Conservation (phyloP, 2,797 vertebrate species). For the Ctenopoma multispine region DNA sequence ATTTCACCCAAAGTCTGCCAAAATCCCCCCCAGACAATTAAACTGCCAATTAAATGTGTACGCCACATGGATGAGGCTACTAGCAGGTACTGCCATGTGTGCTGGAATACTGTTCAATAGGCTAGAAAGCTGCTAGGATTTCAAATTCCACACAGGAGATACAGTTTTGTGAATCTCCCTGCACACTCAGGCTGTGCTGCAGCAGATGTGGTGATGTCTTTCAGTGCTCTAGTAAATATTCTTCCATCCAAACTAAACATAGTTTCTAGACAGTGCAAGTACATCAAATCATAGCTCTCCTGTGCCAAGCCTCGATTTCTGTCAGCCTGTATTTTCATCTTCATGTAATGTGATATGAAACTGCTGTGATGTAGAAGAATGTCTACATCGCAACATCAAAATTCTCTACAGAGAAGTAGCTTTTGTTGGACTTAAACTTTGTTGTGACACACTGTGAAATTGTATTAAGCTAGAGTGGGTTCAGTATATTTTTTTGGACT, state of each 20-base stretch:
- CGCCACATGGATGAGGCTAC: constrained; percentile 11
- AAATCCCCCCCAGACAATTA: not conserved
- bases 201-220: constrained; percentile 43
- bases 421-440: not conserved
- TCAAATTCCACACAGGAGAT: constrained; percentile 18
- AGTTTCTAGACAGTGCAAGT: constrained; percentile 16
- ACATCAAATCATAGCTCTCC: not conserved
- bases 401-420: not conserved
- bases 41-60: constrained; percentile 11
- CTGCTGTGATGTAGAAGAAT: not conserved
- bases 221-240: constrained; percentile 20
- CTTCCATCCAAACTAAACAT: constrained; percentile 15
- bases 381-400: too few relatives aligned
- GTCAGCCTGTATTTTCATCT: constrained; percentile 27
- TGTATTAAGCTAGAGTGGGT: too few relatives aligned
- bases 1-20: constrained; percentile 5
- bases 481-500: too few relatives aligned
- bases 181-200: constrained; percentile 24
- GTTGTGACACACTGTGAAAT: not conserved
- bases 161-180: constrained; percentile 12
- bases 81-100: constrained; percentile 21
- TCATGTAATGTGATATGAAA: constrained; percentile 13
- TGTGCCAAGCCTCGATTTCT: constrained; percentile 13
- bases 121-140: constrained; percentile 21
- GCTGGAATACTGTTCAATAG: constrained; percentile 33